phyloP scores from a whole-genome alignment of 2,113 vertebrate genomes.

The Varanus salvator region DNA sequence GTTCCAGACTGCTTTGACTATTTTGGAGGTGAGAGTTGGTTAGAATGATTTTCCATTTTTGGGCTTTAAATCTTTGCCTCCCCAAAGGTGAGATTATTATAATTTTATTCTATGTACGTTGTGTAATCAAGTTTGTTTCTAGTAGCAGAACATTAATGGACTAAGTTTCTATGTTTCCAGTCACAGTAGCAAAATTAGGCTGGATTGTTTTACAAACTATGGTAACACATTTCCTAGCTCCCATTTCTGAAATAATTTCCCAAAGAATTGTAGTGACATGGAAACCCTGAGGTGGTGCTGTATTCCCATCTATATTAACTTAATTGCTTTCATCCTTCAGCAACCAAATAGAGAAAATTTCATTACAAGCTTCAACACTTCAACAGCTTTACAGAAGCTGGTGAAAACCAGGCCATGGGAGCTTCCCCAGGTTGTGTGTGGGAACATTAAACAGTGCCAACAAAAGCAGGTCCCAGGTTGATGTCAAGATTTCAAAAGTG shows the following conservation, averaged over 20 bases:
- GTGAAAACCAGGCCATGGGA: not conserved
- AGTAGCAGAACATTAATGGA: no score
- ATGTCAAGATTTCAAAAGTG: not conserved
- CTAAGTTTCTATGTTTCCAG: not conserved
- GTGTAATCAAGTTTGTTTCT: not conserved
- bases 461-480: not conserved
- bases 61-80: not conserved
- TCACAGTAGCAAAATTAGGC: not conserved
- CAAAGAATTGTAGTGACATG: not conserved
- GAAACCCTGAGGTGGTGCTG: slow-evolving; percentile 60
- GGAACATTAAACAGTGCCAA: not conserved
- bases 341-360: slow-evolving; percentile 11
- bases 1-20: not conserved
- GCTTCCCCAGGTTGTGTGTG: not conserved
- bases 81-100: not conserved
- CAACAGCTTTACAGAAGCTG: not conserved
- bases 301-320: not conserved
- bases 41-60: not conserved
- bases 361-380: not conserved
- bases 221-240: not conserved
- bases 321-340: not conserved
- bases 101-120: not conserved
- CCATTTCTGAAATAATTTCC: not conserved
- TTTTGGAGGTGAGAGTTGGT: not conserved
- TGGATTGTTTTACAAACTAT: not conserved